Evolutionary conservation across 2,888 invertebrate species (phyloP).

Genomic region (Lasius fuliginosus): DNA sequence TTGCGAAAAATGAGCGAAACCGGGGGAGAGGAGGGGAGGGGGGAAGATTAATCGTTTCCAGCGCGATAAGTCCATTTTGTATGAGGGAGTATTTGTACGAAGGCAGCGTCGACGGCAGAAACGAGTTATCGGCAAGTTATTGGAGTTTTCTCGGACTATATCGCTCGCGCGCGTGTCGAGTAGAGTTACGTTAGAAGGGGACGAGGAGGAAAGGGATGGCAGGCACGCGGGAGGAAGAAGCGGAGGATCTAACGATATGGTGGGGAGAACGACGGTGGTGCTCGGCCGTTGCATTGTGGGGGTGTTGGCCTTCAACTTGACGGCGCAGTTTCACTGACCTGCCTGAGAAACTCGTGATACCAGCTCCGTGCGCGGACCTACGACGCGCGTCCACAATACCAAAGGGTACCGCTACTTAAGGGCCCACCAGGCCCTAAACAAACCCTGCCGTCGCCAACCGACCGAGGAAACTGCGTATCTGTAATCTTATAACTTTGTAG

Average conservation of each 20-base stretch:
- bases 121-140: slow-evolving; percentile 74
- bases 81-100: slow-evolving; percentile 44
- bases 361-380: slow-evolving; percentile 77
- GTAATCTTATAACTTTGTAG: slow-evolving; percentile 17
- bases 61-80: slow-evolving; percentile 15
- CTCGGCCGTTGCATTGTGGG: slow-evolving; percentile 86
- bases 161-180: slow-evolving; percentile 49
- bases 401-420: slow-evolving; percentile 77
- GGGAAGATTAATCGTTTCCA: slow-evolving; percentile 38
- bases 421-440: slow-evolving; percentile 65
- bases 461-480: slow-evolving; percentile 4
- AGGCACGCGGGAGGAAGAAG: slow-evolving; percentile 61
- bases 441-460: slow-evolving; percentile 54
- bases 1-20: neutral
- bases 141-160: slow-evolving; percentile 77
- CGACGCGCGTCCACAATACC: slow-evolving; percentile 67
- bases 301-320: slow-evolving; percentile 87
- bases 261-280: slow-evolving; percentile 66
- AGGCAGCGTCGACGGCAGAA: slow-evolving; percentile 17
- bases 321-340: slow-evolving; percentile 87
- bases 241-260: slow-evolving; percentile 65
- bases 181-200: slow-evolving; percentile 52
- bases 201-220: slow-evolving; percentile 57
- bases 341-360: slow-evolving; percentile 85
- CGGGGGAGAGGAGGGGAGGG: neutral